Percentiles rank a stretch among this genome's conserved stretches.
phyloP scores from a whole-genome alignment of 2,113 vertebrate genomes.

The Pterocles gutturalis region DNA sequence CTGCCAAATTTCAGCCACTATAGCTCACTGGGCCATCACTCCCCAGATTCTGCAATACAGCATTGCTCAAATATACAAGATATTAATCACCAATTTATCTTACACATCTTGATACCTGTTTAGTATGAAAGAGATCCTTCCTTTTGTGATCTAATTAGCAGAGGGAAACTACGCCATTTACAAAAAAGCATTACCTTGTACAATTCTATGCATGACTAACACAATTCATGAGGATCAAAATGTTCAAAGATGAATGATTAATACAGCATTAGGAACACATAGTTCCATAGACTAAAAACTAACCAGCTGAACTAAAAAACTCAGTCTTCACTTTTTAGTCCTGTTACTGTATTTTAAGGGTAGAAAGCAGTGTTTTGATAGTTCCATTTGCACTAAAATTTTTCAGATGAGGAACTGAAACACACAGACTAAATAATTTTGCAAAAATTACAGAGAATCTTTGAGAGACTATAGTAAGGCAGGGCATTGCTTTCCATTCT shows the following conservation, averaged over 20 bases:
- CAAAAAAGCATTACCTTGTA: neutral
- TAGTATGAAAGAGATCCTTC: neutral
- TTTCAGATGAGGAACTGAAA: neutral
- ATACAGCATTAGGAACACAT: neutral
- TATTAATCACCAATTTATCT: neutral
- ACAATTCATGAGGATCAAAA: neutral
- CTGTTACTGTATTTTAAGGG: neutral
- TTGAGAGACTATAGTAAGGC: neutral
- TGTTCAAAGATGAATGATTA: neutral
- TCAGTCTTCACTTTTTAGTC: neutral
- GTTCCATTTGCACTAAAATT: neutral
- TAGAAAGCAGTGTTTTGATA: neutral
- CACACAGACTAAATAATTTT: neutral
- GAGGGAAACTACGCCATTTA: neutral
- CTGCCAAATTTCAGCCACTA: neutral
- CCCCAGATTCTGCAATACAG: neutral
- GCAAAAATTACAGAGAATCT: neutral
- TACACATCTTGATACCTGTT: neutral
- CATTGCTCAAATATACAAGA: neutral
- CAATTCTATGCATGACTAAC: neutral
- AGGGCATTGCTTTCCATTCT: neutral
- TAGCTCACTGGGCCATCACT: neutral
- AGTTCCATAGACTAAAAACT: neutral
- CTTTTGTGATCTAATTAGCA: neutral
- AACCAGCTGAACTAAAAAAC: neutral